phyloP scores from a whole-genome alignment of 2,888 invertebrate genomes.

The Polydrusus cervinus region DNA sequence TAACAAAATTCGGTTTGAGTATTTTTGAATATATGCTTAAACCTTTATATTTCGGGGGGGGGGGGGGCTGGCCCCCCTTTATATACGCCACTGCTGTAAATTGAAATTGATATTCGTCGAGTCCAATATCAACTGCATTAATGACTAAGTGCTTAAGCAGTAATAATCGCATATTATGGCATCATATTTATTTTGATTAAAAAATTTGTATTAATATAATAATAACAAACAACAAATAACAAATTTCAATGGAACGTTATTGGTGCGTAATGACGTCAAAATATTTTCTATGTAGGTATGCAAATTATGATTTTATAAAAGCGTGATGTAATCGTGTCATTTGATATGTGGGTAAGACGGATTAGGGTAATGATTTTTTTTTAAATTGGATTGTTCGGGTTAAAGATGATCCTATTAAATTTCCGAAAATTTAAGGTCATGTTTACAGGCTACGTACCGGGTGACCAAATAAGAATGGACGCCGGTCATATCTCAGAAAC shows the following conservation, averaged over 20 bases:
- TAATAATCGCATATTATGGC: constrained; percentile 20
- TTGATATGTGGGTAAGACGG: constrained; percentile 1
- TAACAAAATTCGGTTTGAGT: too few relatives aligned
- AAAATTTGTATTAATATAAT: constrained; percentile 12
- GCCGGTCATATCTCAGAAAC: too few relatives aligned
- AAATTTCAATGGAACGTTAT: not conserved
- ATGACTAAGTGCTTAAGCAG: not conserved
- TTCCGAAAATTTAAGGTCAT: too few relatives aligned
- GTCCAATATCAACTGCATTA: constrained; percentile 7
- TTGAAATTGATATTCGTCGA: constrained; percentile 28
- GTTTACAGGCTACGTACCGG: too few relatives aligned
- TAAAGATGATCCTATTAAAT: not conserved
- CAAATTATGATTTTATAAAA: constrained; percentile 2
- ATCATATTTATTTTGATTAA: constrained; percentile 25
- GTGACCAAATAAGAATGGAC: too few relatives aligned
- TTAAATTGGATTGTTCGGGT: not conserved
- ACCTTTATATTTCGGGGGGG: too few relatives aligned
- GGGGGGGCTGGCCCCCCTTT: too few relatives aligned
- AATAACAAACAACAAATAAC: constrained; percentile 11
- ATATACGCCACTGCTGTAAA: too few relatives aligned
- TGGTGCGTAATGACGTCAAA: constrained; percentile 18
- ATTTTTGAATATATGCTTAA: too few relatives aligned
- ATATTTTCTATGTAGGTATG: constrained; percentile 17
- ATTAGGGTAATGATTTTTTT: not conserved
- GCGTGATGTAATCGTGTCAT: constrained; percentile 13